Evolutionary conservation across 2,888 invertebrate species (phyloP), one percentile per base, ranked within the genome.

Genomic region (Acronicta aceris): DNA sequence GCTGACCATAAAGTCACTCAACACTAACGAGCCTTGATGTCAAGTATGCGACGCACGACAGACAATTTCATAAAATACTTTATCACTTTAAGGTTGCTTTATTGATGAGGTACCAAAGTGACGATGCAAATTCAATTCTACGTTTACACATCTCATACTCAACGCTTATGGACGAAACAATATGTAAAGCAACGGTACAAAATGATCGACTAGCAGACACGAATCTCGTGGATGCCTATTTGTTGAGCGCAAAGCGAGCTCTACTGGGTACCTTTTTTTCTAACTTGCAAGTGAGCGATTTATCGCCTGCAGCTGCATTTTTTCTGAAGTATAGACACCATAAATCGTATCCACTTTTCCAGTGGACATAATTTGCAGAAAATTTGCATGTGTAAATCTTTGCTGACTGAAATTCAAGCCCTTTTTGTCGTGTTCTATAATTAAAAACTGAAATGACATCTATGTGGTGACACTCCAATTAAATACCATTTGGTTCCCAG

Each of bases 381-480:
- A 74, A 61, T 52, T 38, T 68, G 49, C 65, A 56, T 61, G 66
- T 59, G 68, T 58, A 72, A 71, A 70, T 68, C 74, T 62, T 58
- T 66, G 60, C 60, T 25, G 54, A 17, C 47, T 55, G 36, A 55
- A 57, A 25, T 46, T 41, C 17, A 49, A 45, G 16, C 47, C 2
- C 41, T 59, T 48, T 54, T 52, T 56, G n/a, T 47, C 41, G 27
- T 57, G 57, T 42, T 45, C 42, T 38, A 43, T 52, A 54, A 73
- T n/a, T 68, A 64, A 10, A 55, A 25, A 40, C 43, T 9, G 49
- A 46, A 52, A 43, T 56, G 50, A 59, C 45, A 79, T 74, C 64
- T 79, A 76, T 81, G 68, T 55, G 74, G 79, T 89, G 88, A 89
- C 85, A 86, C 84, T 84, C 86, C 89, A 93, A 91, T 92, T 91